Base-by-base conservation (phyloP, 2,888 invertebrate species). In the Yponomeuta plumbellus region DNA sequence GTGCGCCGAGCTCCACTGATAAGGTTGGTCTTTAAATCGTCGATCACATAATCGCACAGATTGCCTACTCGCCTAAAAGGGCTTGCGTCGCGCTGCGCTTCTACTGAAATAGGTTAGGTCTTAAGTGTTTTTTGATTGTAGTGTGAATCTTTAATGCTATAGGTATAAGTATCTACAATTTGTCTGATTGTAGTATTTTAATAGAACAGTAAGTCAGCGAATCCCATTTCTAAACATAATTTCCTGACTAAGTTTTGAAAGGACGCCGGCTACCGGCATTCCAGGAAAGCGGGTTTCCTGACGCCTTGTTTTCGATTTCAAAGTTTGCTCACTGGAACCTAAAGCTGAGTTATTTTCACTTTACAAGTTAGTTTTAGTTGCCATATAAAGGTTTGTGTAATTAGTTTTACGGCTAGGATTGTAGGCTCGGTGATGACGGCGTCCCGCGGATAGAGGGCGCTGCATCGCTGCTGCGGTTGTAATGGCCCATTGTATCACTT, bases 391-490 rank as follows among this genome's bases (percentile, higher is more conserved):
- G 11, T 59, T 21, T 11, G 13, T 23, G 23, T 22, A 23, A 23
- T 22, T 21, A 22, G 59, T 59, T 67, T 61, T 63, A 67, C 8
- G 71, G 73, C 71, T 70, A 52, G 63, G 71, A 56, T 69, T 62
- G 23, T 59, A 59, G 1, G n/a, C 23, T 57, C 17, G 61, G 21
- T 66, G n/a, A 56, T 20, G 64, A 22, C 22, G 64, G 23, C 52
- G 56, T 11, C 22, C 10, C 17, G 72, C 70, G 80, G 74, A 70
- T 79, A 88, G 88, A 84, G 86, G 88, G 87, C 88, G 85, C 70
- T 78, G 73, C n/a, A 22, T 69, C 70, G 77, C 81, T 85, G 84
- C 82, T 88, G 88, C 88, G 85, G 86, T 79, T 80, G 76, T 80
- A 67, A 80, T 78, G 69, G 70, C 69, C 62, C 59, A 22, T 59